Evolutionary conservation across 2,797 vertebrate species (phyloP).

Genomic region (Microcaecilia unicolor): DNA sequence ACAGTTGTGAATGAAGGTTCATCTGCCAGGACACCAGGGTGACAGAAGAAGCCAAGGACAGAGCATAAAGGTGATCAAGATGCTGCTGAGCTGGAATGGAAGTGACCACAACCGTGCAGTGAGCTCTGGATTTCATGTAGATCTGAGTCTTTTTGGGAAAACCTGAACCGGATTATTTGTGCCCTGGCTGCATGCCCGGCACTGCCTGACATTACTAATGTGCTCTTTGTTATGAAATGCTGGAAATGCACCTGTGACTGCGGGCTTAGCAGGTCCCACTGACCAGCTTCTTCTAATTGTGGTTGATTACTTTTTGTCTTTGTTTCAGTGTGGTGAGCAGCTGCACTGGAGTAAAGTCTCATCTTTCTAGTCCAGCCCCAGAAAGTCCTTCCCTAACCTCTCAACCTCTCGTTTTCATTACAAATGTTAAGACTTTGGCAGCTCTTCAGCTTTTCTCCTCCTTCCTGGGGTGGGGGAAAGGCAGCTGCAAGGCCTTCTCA

Average conservation of each 20-base stretch:
- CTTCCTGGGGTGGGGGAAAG: conserved; percentile 41
- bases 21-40: too few relatives aligned
- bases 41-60: too few relatives aligned
- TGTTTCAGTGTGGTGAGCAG: conserved; percentile 29
- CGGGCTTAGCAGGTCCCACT: neutral
- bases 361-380: conserved; percentile 32
- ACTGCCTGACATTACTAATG: too few relatives aligned
- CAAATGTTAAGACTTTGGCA: conserved; percentile 58
- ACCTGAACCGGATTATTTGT: too few relatives aligned
- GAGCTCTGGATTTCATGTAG: too few relatives aligned
- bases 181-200: too few relatives aligned
- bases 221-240: too few relatives aligned
- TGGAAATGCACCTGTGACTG: conserved; percentile 18
- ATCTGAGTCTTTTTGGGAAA: too few relatives aligned
- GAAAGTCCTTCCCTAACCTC: conserved; percentile 26
- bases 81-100: too few relatives aligned
- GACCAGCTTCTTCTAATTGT: conserved; percentile 4
- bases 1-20: too few relatives aligned
- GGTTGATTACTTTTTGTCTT: conserved; percentile 9
- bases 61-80: too few relatives aligned
- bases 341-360: conserved; percentile 27
- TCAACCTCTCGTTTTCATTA: conserved; percentile 50
- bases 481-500: conserved; percentile 66
- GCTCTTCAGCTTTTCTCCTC: conserved; percentile 43
- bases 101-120: too few relatives aligned